Conservation (phyloP, 2,797 vertebrate species). For the Onychomys arenicola region DNA sequence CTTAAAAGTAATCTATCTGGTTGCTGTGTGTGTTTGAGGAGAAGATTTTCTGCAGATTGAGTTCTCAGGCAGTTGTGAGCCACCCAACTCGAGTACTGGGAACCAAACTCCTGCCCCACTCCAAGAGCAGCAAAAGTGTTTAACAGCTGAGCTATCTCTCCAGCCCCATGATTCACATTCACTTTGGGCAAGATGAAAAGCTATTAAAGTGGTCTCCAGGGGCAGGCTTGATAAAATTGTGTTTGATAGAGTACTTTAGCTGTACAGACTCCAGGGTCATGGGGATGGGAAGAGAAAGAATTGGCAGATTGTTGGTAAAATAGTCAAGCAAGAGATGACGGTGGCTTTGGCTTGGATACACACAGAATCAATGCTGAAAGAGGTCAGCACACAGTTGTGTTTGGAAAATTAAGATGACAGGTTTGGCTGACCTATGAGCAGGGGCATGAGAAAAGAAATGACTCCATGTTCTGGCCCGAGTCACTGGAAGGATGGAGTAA, state of each 20-base stretch:
- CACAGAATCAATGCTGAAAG: neutral
- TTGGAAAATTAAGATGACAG: neutral
- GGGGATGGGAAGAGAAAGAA: neutral
- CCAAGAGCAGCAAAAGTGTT: neutral
- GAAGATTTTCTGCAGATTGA: neutral
- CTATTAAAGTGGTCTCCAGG: neutral
- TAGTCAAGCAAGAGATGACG: neutral
- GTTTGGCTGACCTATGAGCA: neutral
- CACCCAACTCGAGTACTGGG: neutral
- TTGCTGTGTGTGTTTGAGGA: neutral
- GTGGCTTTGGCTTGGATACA: neutral
- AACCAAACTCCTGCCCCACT: neutral
- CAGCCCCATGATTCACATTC: neutral
- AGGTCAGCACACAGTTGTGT: neutral
- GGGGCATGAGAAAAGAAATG: neutral
- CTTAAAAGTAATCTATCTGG: neutral
- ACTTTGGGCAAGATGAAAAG: neutral
- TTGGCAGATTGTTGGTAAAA: neutral
- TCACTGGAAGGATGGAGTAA: neutral
- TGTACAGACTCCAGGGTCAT: fast-evolving
- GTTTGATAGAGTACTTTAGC: neutral
- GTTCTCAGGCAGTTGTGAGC: neutral
- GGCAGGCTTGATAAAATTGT: neutral
- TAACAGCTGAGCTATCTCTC: neutral
- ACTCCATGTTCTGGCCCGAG: neutral